phyloP scores from a whole-genome alignment of 2,113 vertebrate genomes.

The Callorhinus ursinus region DNA sequence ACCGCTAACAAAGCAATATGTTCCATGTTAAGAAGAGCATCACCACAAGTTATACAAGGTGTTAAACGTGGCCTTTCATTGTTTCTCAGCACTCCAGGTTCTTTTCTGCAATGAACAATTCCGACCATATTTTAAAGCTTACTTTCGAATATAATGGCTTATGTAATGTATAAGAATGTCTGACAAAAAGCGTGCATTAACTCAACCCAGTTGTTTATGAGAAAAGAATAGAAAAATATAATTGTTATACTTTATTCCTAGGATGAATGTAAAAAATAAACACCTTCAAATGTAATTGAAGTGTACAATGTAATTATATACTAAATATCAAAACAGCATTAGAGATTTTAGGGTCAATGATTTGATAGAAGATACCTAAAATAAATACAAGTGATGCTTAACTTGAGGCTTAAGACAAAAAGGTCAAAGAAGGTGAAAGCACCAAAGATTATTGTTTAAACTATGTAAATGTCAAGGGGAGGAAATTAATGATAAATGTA shows the following conservation, averaged over 20 bases:
- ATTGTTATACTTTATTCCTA: not conserved
- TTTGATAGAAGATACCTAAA: not conserved
- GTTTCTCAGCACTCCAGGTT: not conserved
- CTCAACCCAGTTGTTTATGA: not conserved
- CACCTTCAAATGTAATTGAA: not conserved
- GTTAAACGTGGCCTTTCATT: not conserved
- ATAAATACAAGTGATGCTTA: not conserved
- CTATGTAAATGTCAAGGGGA: not conserved
- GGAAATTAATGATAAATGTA: slow-evolving; percentile 24
- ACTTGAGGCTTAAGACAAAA: not conserved
- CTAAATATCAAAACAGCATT: not conserved
- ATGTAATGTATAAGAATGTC: not conserved
- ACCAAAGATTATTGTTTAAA: not conserved
- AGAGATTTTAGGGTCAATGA: not conserved
- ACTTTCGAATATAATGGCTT: not conserved
- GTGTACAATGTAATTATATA: not conserved
- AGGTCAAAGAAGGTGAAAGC: not conserved
- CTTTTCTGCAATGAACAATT: not conserved
- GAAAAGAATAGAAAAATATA: not conserved
- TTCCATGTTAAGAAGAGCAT: not conserved
- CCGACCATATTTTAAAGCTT: not conserved
- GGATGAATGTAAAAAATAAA: slow-evolving; percentile 16
- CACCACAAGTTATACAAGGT: not conserved
- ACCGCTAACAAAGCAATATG: slow-evolving; percentile 38
- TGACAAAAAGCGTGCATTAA: not conserved